Evolutionary conservation across 1,140 invertebrate genomes (phyloP), one percentile per base, ranked within the genome.

Genomic region (Penaeus indicus): DNA sequence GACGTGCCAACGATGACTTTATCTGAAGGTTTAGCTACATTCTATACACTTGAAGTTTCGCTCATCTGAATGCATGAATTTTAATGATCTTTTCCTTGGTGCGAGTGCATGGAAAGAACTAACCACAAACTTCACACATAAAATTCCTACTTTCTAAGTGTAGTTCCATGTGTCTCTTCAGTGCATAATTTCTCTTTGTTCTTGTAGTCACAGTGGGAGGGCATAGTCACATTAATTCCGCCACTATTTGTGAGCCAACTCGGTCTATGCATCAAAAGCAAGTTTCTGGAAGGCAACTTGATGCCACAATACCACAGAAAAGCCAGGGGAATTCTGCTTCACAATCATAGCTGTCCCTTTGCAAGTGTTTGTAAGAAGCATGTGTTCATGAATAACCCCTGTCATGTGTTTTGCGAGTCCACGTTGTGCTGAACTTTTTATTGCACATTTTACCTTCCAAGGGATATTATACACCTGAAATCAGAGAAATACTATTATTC

Each of bases 81-180:
- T 91, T 92, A 90, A 78, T 93, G 93, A 85, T 92, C 92, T 81
- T 93, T 92, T 21, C 93, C 91, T 3, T 92, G 93, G 83, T 92
- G n/a, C 92, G 79, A 92, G 92, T 21, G 92, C 91, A 69, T 93
- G 93, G 90, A 93, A 93, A 72, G 92, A 91, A 64, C 91, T 89
- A n/a, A 8, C 92, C 93, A 90, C 93, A 93, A 4, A 93, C 83
- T 85, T 93, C 93, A 90, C 93, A 93, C 54, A 93, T 90, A 88
- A 80, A 89, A 62, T 85, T 89, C n/a, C 84, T 77, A 63, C 67
- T 89, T 13, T 69, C 83, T 32, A 72, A 32, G 21, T 89, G 88
- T 3, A 81, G 77, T 61, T 89, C 75, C 72, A 89, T 84, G 60
- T 89, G 88, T 60, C 83, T 85, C 61, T 85, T 89, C 3, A 85